phyloP scores from a whole-genome alignment of 2,888 invertebrate genomes.

The Clunio marinus region DNA sequence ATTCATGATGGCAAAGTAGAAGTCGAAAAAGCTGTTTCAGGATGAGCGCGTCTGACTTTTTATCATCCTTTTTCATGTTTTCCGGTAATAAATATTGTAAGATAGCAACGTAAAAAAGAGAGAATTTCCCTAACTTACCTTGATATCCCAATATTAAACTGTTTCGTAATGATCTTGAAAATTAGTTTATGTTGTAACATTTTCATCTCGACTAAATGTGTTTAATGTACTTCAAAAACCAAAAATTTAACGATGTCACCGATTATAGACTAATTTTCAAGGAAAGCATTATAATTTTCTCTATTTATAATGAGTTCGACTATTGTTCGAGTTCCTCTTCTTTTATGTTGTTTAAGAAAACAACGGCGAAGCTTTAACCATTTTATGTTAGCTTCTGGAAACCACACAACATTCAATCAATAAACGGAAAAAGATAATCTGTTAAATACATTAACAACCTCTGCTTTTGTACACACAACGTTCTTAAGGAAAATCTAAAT shows the following conservation, averaged over 20 bases:
- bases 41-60: conserved; percentile 39
- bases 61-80: conserved; percentile 39
- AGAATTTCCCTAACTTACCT: not conserved
- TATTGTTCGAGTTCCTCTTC: too few species aligned
- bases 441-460: conserved; percentile 34
- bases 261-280: too few species aligned
- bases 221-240: too few species aligned
- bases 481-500: conserved; percentile 29
- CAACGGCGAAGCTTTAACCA: conserved; percentile 6
- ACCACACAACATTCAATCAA: conserved; percentile 25
- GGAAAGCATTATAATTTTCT: not conserved
- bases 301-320: too few species aligned
- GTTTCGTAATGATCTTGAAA: conserved; percentile 18
- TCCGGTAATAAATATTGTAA: conserved; percentile 39
- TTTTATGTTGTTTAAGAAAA: too few species aligned
- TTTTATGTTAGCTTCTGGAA: not conserved
- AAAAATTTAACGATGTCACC: too few species aligned
- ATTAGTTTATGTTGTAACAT: conserved; percentile 26
- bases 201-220: too few species aligned
- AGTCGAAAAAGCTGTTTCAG: conserved; percentile 33
- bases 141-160: not conserved
- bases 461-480: conserved; percentile 10
- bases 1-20: conserved; percentile 10
- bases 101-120: not conserved
- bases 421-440: conserved; percentile 31